Evolutionary conservation across 2,888 invertebrate genomes (phyloP), one percentile per base, ranked within the genome.

Genomic region (Tiphia femorata): DNA sequence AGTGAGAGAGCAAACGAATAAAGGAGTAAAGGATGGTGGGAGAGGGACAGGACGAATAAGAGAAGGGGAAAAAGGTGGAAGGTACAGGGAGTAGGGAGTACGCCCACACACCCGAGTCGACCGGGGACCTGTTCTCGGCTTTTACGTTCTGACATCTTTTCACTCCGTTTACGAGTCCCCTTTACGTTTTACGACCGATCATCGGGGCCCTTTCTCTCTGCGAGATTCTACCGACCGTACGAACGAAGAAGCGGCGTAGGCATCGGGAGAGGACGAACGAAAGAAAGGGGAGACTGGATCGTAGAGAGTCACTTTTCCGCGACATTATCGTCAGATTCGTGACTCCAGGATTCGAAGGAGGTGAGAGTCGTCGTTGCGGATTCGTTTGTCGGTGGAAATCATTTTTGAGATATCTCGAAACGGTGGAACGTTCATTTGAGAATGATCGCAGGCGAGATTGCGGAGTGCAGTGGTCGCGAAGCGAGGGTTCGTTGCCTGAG

Each of bases 141-240:
- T 70, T 73, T 69, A 68, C 67, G 64, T 67, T 65, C 67, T 70
- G 61, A 62, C 62, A 59, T 71, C 67, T 71, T 69, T 75, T 72
- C 65, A 69, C 72, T 70, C 63, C 73, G 73, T 78, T 81, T 79
- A 78, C 76, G 78, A 79, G 79, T 67, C 70, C 67, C 75, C 73
- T 74, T 74, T 75, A 70, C 73, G 75, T 80, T 81, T 81, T 78
- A 81, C 76, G 79, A 77, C 67, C 72, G 73, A 73, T 77, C 80
- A 79, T 75, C 71, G 72, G 58, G 58, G 58, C 68, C 70, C 65
- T 76, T 73, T 72, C 76, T 74, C 70, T 67, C 56, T 23, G 55
- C 60, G 58, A 60, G 63, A 54, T 57, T 67, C 66, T 58, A 56
- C 67, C 67, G 67, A 61, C 57, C 56, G 58, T 30, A 21, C 8